phyloP scores from a whole-genome alignment of 2,888 invertebrate genomes.

The Trichogramma evanescens region DNA sequence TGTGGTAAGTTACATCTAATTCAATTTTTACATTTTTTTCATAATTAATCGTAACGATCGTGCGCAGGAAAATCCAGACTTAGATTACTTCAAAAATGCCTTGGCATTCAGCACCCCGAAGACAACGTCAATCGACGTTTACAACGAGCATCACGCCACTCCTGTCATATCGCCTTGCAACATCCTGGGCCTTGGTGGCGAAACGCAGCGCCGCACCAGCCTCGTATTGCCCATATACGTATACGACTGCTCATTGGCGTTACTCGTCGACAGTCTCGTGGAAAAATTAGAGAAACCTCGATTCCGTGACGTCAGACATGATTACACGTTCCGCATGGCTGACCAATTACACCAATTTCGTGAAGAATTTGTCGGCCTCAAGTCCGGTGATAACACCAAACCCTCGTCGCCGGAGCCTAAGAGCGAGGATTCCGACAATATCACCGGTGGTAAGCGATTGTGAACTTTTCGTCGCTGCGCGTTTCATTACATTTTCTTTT shows the following conservation, averaged over 20 bases:
- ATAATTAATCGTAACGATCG: neutral
- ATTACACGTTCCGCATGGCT: slow-evolving; percentile 48
- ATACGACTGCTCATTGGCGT: slow-evolving; percentile 60
- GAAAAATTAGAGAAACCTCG: slow-evolving; percentile 41
- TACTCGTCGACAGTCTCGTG: slow-evolving; percentile 53
- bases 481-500: slow-evolving; percentile 3
- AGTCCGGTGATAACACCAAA: slow-evolving; percentile 42
- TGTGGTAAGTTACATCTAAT: neutral
- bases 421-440: slow-evolving; percentile 48
- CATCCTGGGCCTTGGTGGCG: slow-evolving; percentile 17
- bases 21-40: neutral
- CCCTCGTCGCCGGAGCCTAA: slow-evolving; percentile 48
- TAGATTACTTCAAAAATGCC: slow-evolving; percentile 27
- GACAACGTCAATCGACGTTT: neutral
- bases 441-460: slow-evolving; percentile 31
- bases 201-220: slow-evolving; percentile 20
- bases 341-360: slow-evolving; percentile 37
- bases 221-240: slow-evolving; percentile 57
- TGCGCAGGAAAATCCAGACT: slow-evolving; percentile 21
- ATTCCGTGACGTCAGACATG: slow-evolving; percentile 51
- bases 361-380: slow-evolving; percentile 44
- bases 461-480: neutral
- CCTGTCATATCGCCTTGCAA: slow-evolving; percentile 2
- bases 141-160: slow-evolving; percentile 12
- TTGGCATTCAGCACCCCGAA: slow-evolving; percentile 27